Evolutionary conservation across 1,140 invertebrate species (phyloP), one percentile per base, ranked within the genome.

Genomic region (Philopotamus ludificatus): DNA sequence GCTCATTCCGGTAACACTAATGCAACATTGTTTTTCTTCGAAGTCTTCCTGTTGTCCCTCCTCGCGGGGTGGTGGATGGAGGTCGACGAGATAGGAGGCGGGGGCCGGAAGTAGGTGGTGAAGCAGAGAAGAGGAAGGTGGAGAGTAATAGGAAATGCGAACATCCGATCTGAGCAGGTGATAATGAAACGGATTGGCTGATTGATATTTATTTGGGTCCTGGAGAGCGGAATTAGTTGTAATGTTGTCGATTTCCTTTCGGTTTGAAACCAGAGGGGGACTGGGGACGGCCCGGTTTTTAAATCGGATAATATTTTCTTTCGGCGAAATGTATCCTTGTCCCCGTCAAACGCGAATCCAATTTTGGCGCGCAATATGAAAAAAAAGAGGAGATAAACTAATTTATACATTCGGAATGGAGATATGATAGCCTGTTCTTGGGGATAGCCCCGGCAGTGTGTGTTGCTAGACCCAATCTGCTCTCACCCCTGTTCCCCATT

Each of bases 401-500:
- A 65, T 65, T 65, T 55, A n/a, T 26, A 1, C 2, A 8, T 20
- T n/a, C 22, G n/a, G n/a, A n/a, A n/a, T 4, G 21, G 21, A 16
- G 26, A 18, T 8, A 16, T 15, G 41, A 45, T 15, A 44, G 16
- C 16, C 12, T 4, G 8, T 12, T 21, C 23, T 23, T 45, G 41
- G n/a, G 57, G 21, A 60, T 45, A 26, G 20, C 42, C 22, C 8
- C 41, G 28, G 20, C 49, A 42, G 16, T 62, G 18, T 22, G 60
- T 41, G 34, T 10, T n/a, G n/a, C n/a, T 51, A 50, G 20, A 60
- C 44, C 21, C 57, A 23, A 44, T 44, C 34, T 45, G 9, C 21
- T 21, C 50, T 23, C 39, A 73, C 72, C 73, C 73, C 73, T 74
- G 73, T 74, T 77, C 75, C 72, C 73, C 71, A 78, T 79, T 78